Base-by-base conservation (phyloP, 2,888 invertebrate species). In the Meiosimyza decipiens region DNA sequence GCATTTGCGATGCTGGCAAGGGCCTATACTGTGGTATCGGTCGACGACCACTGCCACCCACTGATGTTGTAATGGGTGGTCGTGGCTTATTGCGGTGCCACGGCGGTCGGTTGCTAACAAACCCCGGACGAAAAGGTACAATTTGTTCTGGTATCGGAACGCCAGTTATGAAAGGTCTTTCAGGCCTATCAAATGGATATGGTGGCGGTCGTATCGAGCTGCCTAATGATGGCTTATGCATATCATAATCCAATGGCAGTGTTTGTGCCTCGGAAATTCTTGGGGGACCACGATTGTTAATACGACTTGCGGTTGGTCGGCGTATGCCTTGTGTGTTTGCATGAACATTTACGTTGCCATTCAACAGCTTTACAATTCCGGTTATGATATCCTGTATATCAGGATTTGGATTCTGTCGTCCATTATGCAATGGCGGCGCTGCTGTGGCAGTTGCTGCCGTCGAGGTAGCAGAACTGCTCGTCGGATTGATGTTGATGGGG, bases 381-480 rank as follows among this genome's bases (percentile, higher is more conserved):
- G 94, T 94, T 51, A 96, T 95, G 49, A 96, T 95, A 81, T 96
- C 95, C 84, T 96, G 95, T 72, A 96, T 95, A 82, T 95, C 95
- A 54, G 92, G 91, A 84, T 91, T 91, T 6, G 90, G 90, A 79
- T 91, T 91, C 73, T 91, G 88, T 18, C 88, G 82, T 0, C 84
- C 81, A 79, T 81, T 82, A 82, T 83, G 83, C 40, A 40, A 40
- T 40, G 40, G 40, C 72, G 81, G 80, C 74, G 75, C 74, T 74
- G 77, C 80, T 54, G 84, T 83, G 73, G 81, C 84, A 82, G 77
- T 86, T 84, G 86, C 86, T 74, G 77, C 79, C 77, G 64, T 79
- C 80, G 78, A 83, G 75, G 73, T 82, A 80, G 74, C 85, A 86
- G 82, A 79, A 84, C 80, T 85, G 82, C 79, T 84, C 79, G 77